phyloP scores from a whole-genome alignment of 2,113 vertebrate species.

The Mustelus asterias region DNA sequence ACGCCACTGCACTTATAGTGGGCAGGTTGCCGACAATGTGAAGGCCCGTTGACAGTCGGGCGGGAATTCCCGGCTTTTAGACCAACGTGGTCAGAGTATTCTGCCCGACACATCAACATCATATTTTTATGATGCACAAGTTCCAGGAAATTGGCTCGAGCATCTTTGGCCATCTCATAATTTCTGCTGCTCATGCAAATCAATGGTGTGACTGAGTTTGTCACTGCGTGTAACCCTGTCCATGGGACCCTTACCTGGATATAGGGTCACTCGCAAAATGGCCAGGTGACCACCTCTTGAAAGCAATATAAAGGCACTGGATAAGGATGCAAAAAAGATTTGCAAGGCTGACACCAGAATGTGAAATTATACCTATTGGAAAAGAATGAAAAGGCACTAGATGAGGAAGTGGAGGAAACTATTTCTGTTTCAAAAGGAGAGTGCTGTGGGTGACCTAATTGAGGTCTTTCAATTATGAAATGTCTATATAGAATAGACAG shows the following conservation, averaged over 20 bases:
- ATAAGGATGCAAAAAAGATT: too few species aligned
- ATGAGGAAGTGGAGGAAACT: too few species aligned
- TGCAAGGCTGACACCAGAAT: neutral
- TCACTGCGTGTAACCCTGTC: neutral
- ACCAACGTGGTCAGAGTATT: too few species aligned
- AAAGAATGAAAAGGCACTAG: neutral
- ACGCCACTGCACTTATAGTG: too few species aligned
- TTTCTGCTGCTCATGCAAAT: neutral
- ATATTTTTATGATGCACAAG: neutral
- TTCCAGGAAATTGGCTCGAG: neutral
- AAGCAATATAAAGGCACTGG: too few species aligned
- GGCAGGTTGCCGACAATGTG: too few species aligned
- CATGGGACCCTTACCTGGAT: too few species aligned
- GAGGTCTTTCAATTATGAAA: neutral
- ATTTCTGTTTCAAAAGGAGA: neutral
- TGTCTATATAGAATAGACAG: neutral
- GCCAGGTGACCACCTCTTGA: neutral
- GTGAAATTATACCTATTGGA: neutral
- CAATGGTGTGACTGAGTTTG: neutral
- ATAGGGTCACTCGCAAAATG: neutral
- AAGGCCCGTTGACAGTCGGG: too few species aligned
- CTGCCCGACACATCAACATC: neutral
- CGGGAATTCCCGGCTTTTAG: too few species aligned
- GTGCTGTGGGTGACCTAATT: neutral
- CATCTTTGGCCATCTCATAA: neutral